These are phyloP conservation scores for Apaloderma vittatum DNA, from an alignment of 2,113 vertebrate species.

Conservation along the genomic window DNA sequence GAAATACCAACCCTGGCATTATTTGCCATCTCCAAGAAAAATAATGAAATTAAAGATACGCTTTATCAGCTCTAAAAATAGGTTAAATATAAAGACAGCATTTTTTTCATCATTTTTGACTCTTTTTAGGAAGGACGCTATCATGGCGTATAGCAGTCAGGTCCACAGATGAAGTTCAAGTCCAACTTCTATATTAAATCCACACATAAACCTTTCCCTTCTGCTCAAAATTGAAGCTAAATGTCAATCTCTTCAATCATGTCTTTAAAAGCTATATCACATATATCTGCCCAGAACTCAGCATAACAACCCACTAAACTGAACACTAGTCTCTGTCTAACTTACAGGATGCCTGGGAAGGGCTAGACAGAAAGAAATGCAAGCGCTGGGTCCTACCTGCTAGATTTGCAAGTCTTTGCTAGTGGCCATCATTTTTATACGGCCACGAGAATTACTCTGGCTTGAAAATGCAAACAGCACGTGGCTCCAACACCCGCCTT, in stretches of 20 bases:
- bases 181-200: not conserved
- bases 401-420: fast-evolving
- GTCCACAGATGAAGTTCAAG: not conserved
- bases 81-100: not conserved
- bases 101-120: not conserved
- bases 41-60: not conserved
- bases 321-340: not conserved
- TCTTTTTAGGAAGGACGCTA: not conserved
- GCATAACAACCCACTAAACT: not conserved
- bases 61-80: not conserved
- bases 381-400: not conserved
- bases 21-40: not conserved
- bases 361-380: not conserved
- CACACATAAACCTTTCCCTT: not conserved
- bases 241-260: not conserved
- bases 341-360: not conserved
- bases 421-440: not conserved
- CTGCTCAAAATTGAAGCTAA: not conserved
- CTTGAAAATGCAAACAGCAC: not conserved
- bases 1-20: slow-evolving; percentile 25
- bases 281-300: not conserved
- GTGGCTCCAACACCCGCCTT: not conserved
- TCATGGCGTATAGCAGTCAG: not conserved
- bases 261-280: not conserved
- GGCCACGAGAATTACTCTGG: not conserved